A percentile compares a stretch with the other conserved stretches of the same genome.
phyloP scores from a whole-genome alignment of 2,888 invertebrate species.

The Ochlodes sylvanus region DNA sequence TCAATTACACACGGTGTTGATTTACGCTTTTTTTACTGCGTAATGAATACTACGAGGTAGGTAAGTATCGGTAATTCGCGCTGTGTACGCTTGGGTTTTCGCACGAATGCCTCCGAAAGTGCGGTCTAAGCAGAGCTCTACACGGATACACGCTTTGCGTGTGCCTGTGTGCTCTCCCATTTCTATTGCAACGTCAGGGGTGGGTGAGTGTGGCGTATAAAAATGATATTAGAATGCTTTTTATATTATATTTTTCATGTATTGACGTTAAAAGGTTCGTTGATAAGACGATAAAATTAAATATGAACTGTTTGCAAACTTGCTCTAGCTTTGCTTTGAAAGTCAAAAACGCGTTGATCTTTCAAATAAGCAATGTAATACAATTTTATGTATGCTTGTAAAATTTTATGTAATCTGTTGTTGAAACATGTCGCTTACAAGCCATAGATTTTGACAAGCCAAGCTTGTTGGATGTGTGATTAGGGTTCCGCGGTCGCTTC shows the following conservation, averaged over 20 bases:
- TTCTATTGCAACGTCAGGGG: conserved; percentile 56
- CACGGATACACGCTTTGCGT: too few species aligned
- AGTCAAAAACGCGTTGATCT: too few species aligned
- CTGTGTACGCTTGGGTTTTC: conserved; percentile 60
- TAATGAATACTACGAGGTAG: conserved; percentile 79
- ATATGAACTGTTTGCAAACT: too few species aligned
- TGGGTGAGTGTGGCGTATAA: conserved; percentile 13
- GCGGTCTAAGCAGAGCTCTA: conserved; percentile 57
- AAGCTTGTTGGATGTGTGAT: too few species aligned
- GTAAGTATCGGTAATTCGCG: conserved; percentile 63
- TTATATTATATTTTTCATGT: too few species aligned
- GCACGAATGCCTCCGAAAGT: conserved; percentile 75
- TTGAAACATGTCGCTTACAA: too few species aligned
- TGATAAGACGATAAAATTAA: too few species aligned
- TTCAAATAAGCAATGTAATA: too few species aligned
- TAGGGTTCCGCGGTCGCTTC: conserved; percentile 40
- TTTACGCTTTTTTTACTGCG: conserved; percentile 73
- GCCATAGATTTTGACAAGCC: not conserved
- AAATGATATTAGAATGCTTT: not conserved
- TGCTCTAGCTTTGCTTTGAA: too few species aligned
- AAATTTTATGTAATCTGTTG: too few species aligned
- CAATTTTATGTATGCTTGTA: too few species aligned
- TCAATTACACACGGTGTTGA: conserved; percentile 80
- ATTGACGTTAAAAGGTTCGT: too few species aligned
- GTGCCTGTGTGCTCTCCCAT: conserved; percentile 50